These are phyloP conservation scores for Novumbra hubbsi DNA, from an alignment of 2,797 vertebrate genomes.

Conservation along the genomic window DNA sequence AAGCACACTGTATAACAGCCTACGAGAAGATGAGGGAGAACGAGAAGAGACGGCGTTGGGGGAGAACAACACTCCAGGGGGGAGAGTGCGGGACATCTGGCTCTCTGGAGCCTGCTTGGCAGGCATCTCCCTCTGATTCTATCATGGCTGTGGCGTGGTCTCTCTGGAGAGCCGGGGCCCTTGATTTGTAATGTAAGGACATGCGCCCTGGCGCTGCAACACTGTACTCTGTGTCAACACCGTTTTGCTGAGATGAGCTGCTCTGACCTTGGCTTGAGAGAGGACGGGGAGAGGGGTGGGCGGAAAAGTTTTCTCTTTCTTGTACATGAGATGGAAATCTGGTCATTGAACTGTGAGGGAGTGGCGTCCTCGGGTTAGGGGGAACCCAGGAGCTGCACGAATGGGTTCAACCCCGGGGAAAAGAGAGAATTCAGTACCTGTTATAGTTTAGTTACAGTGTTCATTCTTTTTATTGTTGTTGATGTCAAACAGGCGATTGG, in stretches of 20 bases:
- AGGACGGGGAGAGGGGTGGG: not conserved
- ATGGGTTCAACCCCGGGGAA: too few relatives aligned
- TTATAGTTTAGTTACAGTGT: too few relatives aligned
- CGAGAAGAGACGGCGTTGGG: conserved; percentile 16
- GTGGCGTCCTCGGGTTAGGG: too few relatives aligned
- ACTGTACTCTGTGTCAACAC: conserved; percentile 34
- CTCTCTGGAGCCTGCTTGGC: conserved; percentile 47
- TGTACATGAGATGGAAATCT: not conserved
- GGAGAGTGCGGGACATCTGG: conserved; percentile 25
- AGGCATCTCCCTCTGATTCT: conserved; percentile 19
- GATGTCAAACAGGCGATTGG: too few relatives aligned
- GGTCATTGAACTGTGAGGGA: not conserved
- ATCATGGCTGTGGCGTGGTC: conserved; percentile 38
- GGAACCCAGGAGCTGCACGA: too few relatives aligned
- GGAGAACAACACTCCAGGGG: conserved; percentile 13
- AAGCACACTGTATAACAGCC: too few relatives aligned
- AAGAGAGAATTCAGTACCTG: too few relatives aligned
- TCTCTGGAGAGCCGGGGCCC: conserved; percentile 28
- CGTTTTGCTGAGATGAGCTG: conserved; percentile 30
- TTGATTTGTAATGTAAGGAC: conserved; percentile 38
- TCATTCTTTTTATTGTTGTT: too few relatives aligned
- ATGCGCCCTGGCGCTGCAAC: conserved; percentile 32
- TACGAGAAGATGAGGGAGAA: not conserved
- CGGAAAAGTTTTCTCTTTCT: not conserved
- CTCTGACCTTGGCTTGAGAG: conserved; percentile 46